Base-by-base conservation (phyloP, 2,888 invertebrate species). In the Schizotus pectinicornis region DNA sequence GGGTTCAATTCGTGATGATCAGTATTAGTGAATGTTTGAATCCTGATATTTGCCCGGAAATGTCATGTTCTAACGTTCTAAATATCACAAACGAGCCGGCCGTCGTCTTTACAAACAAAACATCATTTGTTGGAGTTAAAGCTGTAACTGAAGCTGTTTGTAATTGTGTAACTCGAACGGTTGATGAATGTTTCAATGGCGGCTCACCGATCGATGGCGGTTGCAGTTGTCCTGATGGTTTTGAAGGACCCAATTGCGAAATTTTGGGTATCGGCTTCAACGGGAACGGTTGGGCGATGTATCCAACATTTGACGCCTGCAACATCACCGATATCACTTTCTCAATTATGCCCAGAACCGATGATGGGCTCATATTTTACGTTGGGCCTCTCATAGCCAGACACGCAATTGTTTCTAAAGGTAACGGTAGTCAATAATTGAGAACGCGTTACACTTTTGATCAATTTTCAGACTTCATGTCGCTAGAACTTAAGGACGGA, bases 231-330 rank as follows among this genome's bases (percentile, higher is more conserved):
- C 87, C 87, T 0, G 85, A 86, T 50, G 78, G 91, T 0, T 85
- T 86, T 49, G 86, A 88, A 3, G 98, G 98, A 0, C 93, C 95
- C 0, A 87, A 90, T 56, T 99, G 99, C 79, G 96, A 98, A 80
- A 86, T 91, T 61, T 88, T 93, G 0, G 88, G 90, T 0, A 88
- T 96, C 63, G 92, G 92, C 12, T 98, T 98, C 81, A 86, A 86
- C 61, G 93, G 95, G n/a, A 87, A 89, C 68, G 95, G 96, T 7
- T 98, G 92, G 87, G 96, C 97, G 0, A 89, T 98, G 85, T 96
- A 95, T 82, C 88, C 91, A 0, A 86, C 95, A 0, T 87, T 95
- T 32, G 89, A 92, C 32, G 88, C 93, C 3, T 98, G 98, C 77
- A 89, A 90, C 63, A 89, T 91, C 54, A 91, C 94, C 0, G 88